A percentile compares a stretch with the other conserved stretches of the same genome.
Conservation (phyloP, 2,888 invertebrate species). For the Coelopa pilipes region DNA sequence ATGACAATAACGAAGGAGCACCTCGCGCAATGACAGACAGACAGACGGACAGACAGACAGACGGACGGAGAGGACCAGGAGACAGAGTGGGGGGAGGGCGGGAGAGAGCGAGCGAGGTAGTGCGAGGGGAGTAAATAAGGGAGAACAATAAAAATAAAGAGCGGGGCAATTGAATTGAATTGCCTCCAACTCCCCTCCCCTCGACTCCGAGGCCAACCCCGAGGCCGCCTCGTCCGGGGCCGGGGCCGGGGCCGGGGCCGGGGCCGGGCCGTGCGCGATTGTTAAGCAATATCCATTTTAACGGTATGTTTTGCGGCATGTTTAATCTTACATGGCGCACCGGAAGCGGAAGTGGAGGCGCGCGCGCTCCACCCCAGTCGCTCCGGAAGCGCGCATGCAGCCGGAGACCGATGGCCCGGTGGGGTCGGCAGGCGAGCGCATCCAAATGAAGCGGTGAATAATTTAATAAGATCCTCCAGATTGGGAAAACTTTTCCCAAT, state of each 20-base stretch:
- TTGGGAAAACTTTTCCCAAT: slow-evolving; percentile 38
- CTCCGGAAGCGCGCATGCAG: slow-evolving; percentile 17
- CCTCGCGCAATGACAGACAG: slow-evolving; percentile 36
- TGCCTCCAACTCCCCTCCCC: slow-evolving; percentile 49
- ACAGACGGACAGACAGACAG: no score
- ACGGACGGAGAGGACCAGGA: no score
- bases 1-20: slow-evolving; percentile 61
- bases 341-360: slow-evolving; percentile 55
- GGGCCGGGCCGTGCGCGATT: background rate
- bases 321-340: slow-evolving; percentile 31
- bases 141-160: slow-evolving; percentile 9
- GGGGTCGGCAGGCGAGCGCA: slow-evolving; percentile 15
- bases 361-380: slow-evolving; percentile 38
- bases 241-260: background rate
- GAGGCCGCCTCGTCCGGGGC: background rate
- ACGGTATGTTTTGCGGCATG: slow-evolving; percentile 26
- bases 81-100: no score
- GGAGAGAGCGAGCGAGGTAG: background rate
- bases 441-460: slow-evolving; percentile 61
- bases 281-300: slow-evolving; percentile 22
- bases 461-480: slow-evolving; percentile 53
- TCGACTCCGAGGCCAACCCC: background rate
- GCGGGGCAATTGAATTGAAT: slow-evolving; percentile 57
- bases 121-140: background rate
- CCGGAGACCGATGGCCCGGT: slow-evolving; percentile 24